Percentiles rank a stretch among this genome's conserved stretches.
phyloP scores from a whole-genome alignment of 2,888 invertebrate genomes.

The Calliphora vomitoria region DNA sequence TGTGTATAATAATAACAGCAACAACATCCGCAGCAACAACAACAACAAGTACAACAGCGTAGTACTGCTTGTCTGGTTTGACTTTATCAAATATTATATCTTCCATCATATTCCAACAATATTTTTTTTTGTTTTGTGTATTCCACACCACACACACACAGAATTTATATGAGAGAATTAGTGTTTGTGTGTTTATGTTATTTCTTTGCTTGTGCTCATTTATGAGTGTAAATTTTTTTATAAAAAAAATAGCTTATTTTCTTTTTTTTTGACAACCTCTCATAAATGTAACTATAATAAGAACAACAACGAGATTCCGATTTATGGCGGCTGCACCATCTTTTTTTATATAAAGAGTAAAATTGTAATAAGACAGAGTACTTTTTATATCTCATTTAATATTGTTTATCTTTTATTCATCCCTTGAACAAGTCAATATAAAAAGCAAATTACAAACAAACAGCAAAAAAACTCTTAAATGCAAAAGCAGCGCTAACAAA shows the following conservation, averaged over 20 bases:
- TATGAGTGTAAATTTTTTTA: conserved; percentile 57
- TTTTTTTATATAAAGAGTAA: neutral
- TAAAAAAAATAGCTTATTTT: neutral
- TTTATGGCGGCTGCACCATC: conserved; percentile 17
- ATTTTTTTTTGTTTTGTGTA: conserved; percentile 28
- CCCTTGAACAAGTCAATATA: neutral
- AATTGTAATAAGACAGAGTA: neutral
- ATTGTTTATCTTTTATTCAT: neutral
- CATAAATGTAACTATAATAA: conserved; percentile 79
- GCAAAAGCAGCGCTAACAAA: conserved; percentile 19
- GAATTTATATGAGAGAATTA: neutral
- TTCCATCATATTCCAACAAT: conserved; percentile 81
- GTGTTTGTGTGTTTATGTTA: neutral
- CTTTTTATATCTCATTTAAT: neutral
- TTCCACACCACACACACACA: neutral
- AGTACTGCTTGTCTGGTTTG: conserved; percentile 57
- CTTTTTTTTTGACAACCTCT: conserved; percentile 80
- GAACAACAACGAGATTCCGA: conserved; percentile 8
- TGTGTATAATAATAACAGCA: conserved; percentile 17
- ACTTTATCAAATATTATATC: conserved; percentile 79
- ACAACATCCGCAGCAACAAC: conserved; percentile 7
- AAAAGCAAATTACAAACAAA: conserved; percentile 8
- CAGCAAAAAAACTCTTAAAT: neutral
- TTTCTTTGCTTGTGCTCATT: conserved; percentile 35
- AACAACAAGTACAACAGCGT: conserved; percentile 1